phyloP scores from a whole-genome alignment of 2,797 vertebrate genomes.

The Denticeps clupeoides region DNA sequence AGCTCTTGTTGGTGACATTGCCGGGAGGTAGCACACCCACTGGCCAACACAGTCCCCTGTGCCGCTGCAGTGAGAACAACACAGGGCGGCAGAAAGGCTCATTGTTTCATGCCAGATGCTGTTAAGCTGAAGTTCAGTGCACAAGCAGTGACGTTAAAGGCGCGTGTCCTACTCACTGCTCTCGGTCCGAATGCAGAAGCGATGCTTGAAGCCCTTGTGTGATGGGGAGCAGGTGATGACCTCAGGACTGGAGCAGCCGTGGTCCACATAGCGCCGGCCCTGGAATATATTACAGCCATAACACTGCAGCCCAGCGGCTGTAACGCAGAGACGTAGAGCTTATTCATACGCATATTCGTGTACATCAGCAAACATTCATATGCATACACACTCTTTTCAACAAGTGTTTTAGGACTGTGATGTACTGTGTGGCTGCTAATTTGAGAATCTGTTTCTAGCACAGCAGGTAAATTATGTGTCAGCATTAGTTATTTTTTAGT shows the following conservation, averaged over 20 bases:
- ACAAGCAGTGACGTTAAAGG: too few species aligned
- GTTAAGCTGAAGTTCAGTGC: too few species aligned
- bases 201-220: conserved; percentile 39
- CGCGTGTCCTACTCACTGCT: conserved; percentile 37
- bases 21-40: conserved; percentile 60
- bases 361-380: background rate
- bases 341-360: background rate
- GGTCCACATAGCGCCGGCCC: conserved; percentile 50
- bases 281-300: conserved; percentile 60
- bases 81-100: too few species aligned
- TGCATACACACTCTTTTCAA: background rate
- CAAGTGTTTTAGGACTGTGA: too few species aligned
- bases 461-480: too few species aligned
- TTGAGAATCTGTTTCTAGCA: too few species aligned
- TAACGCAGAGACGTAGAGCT: background rate
- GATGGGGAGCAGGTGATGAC: conserved; percentile 53
- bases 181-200: conserved; percentile 37
- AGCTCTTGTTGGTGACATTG: conserved; percentile 65
- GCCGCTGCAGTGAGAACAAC: conserved; percentile 46
- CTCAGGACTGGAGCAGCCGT: conserved; percentile 56
- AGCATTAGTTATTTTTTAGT: conserved; percentile 2
- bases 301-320: conserved; percentile 24
- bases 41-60: conserved; percentile 53
- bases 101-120: too few species aligned
- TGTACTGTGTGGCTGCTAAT: background rate